Evolutionary conservation across 2,113 vertebrate genomes (phyloP).

Genomic region (Brienomyrus brachyistius): DNA sequence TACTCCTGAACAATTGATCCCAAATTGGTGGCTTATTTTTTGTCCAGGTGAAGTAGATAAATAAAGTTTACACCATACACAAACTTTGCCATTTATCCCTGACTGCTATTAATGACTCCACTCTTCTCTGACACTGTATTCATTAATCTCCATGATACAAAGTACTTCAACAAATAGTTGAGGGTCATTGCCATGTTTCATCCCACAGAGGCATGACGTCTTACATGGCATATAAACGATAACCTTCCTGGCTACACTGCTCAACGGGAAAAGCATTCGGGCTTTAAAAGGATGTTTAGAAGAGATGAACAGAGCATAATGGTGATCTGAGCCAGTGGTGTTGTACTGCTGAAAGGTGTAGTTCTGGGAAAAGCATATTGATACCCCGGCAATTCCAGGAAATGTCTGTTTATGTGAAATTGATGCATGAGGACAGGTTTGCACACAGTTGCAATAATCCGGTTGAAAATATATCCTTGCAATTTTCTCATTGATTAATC

Average conservation of each 20-base stretch:
- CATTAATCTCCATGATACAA: conserved; percentile 15
- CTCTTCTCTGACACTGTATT: not conserved
- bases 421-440: not conserved
- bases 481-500: not conserved
- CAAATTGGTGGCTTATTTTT: not conserved
- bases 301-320: not conserved
- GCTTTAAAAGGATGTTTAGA: not conserved
- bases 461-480: not conserved
- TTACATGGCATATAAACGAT: conserved; percentile 16
- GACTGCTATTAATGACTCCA: conserved; percentile 5
- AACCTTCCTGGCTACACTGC: not conserved
- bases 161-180: not conserved
- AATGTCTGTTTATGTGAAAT: not conserved
- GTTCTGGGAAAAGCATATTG: not conserved
- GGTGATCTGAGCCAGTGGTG: not conserved
- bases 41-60: conserved; percentile 11
- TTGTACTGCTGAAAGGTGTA: not conserved
- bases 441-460: not conserved
- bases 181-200: conserved; percentile 12
- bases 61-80: not conserved
- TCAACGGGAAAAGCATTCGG: not conserved
- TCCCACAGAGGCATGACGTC: not conserved
- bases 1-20: not conserved
- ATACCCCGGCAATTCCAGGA: not conserved
- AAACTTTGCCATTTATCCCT: conserved; percentile 7